phyloP scores from a whole-genome alignment of 1,140 invertebrate species.

The Globodera rostochiensis region DNA sequence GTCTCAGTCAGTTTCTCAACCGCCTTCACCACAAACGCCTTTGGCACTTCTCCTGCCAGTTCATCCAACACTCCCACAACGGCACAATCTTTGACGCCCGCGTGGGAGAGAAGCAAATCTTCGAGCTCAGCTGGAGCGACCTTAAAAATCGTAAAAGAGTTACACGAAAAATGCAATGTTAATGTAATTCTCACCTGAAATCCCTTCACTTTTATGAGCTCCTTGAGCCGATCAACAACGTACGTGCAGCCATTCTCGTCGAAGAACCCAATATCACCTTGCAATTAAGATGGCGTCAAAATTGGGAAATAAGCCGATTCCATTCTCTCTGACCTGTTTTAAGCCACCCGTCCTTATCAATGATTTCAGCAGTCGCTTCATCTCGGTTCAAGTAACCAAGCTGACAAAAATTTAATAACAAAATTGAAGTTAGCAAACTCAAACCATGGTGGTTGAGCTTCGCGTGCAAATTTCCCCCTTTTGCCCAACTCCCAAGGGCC shows the following conservation, averaged over 20 bases:
- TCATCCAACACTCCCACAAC: slow-evolving; percentile 79
- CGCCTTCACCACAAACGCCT: slow-evolving; percentile 76
- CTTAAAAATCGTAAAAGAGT: slow-evolving; percentile 67
- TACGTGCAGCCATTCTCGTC: slow-evolving; percentile 73
- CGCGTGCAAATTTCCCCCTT: slow-evolving; percentile 46
- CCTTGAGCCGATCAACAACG: slow-evolving; percentile 82
- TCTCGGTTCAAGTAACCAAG: slow-evolving; percentile 53
- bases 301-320: neutral
- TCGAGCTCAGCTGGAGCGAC: slow-evolving; percentile 86
- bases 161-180: neutral
- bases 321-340: slow-evolving; percentile 72
- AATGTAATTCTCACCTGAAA: slow-evolving; percentile 67
- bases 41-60: slow-evolving; percentile 76
- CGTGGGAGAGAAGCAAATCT: slow-evolving; percentile 76
- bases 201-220: slow-evolving; percentile 87
- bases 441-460: slow-evolving; percentile 50
- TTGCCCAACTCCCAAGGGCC: slow-evolving; percentile 34
- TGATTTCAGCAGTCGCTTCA: slow-evolving; percentile 68
- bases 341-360: slow-evolving; percentile 77
- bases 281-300: neutral
- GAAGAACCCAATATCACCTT: slow-evolving; percentile 76
- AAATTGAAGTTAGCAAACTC: neutral
- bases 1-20: slow-evolving; percentile 61
- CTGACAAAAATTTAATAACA: neutral
- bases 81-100: slow-evolving; percentile 77